Base-by-base conservation (phyloP, 2,113 vertebrate genomes). In the Malurus cyaneus region DNA sequence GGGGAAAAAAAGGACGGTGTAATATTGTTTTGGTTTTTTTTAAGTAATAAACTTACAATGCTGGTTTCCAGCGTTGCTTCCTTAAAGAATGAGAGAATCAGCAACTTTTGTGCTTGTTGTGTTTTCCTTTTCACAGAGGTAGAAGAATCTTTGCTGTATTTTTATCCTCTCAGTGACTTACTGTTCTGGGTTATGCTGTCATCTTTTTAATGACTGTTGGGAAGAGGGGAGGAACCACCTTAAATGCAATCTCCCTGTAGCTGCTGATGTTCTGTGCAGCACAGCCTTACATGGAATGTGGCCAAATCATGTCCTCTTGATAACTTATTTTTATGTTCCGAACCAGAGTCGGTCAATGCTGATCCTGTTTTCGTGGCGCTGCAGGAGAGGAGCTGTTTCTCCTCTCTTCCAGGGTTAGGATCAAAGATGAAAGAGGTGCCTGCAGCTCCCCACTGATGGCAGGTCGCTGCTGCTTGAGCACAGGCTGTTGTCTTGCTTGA, bases 41-140 rank as follows among this genome's bases (percentile, higher is more conserved):
- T 32, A 60, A 83, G 44, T 92, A 96, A 97, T 96, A 97, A 96
- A 96, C 74, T 83, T 74, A 34, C n/a, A 76, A 24, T 60, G 56
- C 69, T 81, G 64, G 44, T 94, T 90, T 90, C 80, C 71, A 78
- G 60, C 73, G 64, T 95, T 73, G 42, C 72, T 78, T 95, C 88
- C 52, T 92, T 69, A 61, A 85, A 91, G 62, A 89, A 24, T 3
- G 39, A 69, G 42, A 78, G 46, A 83, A 59, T 67, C 16, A 3
- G 15, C 7, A 17, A 59, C 53, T 78, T 73, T 41, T 8, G 13
- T 53, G 32, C 21, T 64, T 36, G 21, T 64, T 78, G 53, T 0
- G 0, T 82, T 95, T 91, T 89, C 41, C 24, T 71, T 92, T 87
- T 41, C 39, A 10, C 12, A 32, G 71, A 87, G 49, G 54, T 79